Evolutionary conservation across 2,113 vertebrate species (phyloP).

Genomic region (Entosphenus tridentatus): DNA sequence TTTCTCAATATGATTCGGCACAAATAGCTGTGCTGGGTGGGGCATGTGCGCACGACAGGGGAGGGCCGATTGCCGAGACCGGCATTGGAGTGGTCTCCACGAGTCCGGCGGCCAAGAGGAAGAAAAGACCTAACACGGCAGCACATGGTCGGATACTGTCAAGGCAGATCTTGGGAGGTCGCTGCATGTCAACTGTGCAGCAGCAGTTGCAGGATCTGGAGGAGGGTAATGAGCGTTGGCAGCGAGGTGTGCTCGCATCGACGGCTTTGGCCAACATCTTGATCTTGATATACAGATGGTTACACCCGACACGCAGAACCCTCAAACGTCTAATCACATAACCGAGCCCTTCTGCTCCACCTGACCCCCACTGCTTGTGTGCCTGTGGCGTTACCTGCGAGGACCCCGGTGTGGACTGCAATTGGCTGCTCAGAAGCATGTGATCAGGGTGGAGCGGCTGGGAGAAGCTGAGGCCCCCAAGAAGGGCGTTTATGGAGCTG

Average conservation of each 20-base stretch:
- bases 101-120: too few relatives aligned
- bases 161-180: too few relatives aligned
- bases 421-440: slow-evolving; percentile 70
- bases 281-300: background rate
- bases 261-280: background rate
- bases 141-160: too few relatives aligned
- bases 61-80: too few relatives aligned
- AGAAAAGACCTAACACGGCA: too few relatives aligned
- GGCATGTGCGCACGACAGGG: too few relatives aligned
- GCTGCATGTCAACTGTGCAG: too few relatives aligned
- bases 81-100: too few relatives aligned
- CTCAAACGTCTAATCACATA: background rate
- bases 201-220: background rate
- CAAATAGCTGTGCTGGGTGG: too few relatives aligned
- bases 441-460: slow-evolving; percentile 70
- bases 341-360: too few relatives aligned
- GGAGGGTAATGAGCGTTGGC: background rate
- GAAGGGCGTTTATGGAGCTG: slow-evolving; percentile 27
- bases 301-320: background rate
- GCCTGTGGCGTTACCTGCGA: slow-evolving; percentile 42
- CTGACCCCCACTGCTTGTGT: too few relatives aligned
- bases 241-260: background rate
- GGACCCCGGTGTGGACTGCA: slow-evolving; percentile 60
- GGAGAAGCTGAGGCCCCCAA: slow-evolving; percentile 68
- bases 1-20: too few relatives aligned